Percentiles rank a stretch among this genome's conserved stretches.
Evolutionary conservation across 2,888 invertebrate genomes (phyloP).

Genomic region (Villa cingulata): DNA sequence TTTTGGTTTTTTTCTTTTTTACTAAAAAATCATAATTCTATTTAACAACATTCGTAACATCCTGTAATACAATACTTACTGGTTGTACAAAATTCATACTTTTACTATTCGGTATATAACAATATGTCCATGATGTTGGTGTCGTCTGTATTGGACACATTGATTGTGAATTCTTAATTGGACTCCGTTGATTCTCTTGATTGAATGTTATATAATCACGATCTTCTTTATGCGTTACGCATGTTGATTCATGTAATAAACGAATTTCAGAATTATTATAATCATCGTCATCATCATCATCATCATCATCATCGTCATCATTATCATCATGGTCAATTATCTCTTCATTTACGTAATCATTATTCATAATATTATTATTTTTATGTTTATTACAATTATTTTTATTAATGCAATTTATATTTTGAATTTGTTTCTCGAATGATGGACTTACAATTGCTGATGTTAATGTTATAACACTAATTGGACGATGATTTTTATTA

Average conservation of each 20-base stretch:
- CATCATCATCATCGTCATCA: too few species aligned
- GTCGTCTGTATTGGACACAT: slow-evolving; percentile 27
- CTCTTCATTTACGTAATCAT: too few species aligned
- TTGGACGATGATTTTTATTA: not conserved
- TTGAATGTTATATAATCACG: slow-evolving; percentile 14
- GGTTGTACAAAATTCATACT: slow-evolving; percentile 29
- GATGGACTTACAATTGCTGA: not conserved
- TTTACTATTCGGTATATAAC: slow-evolving; percentile 30
- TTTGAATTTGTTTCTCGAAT: not conserved
- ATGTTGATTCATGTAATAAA: too few species aligned
- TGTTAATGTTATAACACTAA: not conserved
- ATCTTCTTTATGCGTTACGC: not conserved
- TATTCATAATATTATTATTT: too few species aligned
- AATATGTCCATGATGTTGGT: slow-evolving; percentile 19
- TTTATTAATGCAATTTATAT: too few species aligned
- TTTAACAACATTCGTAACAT: slow-evolving; percentile 21
- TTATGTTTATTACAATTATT: too few species aligned
- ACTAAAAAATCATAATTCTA: not conserved
- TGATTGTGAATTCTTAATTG: slow-evolving; percentile 33
- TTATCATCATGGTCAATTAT: too few species aligned
- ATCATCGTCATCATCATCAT: not conserved
- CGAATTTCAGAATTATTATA: too few species aligned
- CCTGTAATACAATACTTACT: slow-evolving; percentile 17
- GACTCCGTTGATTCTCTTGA: slow-evolving; percentile 25
- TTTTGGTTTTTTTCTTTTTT: too few species aligned